phyloP scores from a whole-genome alignment of 2,888 invertebrate genomes.

The Melanargia galathea region DNA sequence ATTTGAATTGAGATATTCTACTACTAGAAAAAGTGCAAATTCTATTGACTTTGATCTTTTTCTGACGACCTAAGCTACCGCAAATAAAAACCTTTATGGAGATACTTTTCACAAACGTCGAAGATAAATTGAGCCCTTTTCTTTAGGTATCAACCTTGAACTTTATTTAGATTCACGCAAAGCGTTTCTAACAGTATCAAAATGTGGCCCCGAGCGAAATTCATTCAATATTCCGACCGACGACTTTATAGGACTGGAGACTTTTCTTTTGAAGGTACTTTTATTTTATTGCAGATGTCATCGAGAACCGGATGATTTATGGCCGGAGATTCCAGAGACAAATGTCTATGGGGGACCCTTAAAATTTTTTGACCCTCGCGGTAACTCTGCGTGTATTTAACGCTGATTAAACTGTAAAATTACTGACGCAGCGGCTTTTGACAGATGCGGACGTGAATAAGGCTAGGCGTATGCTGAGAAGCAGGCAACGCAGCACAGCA shows the following conservation, averaged over 20 bases:
- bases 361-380: conserved; percentile 59
- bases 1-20: conserved; percentile 3
- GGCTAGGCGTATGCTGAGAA: too few relatives aligned
- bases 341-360: conserved; percentile 57
- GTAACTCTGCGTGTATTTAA: conserved; percentile 77
- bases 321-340: conserved; percentile 61
- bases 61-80: conserved; percentile 19
- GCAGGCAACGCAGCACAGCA: too few relatives aligned
- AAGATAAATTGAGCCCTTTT: conserved; percentile 25
- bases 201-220: conserved; percentile 33
- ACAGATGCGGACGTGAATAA: conserved; percentile 79
- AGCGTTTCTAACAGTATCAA: conserved; percentile 34
- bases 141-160: conserved; percentile 33
- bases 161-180: conserved; percentile 36
- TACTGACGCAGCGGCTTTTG: conserved; percentile 75
- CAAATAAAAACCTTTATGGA: conserved; percentile 24
- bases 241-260: conserved; percentile 42
- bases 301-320: conserved; percentile 73
- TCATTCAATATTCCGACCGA: conserved; percentile 40
- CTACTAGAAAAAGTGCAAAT: conserved; percentile 18
- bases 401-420: conserved; percentile 83
- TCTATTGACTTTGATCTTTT: conserved; percentile 22
- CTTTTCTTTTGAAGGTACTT: conserved; percentile 43
- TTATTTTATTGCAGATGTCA: conserved; percentile 59
- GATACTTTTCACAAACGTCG: conserved; percentile 17